phyloP scores from a whole-genome alignment of 2,113 vertebrate genomes.

The Daubentonia madagascariensis region DNA sequence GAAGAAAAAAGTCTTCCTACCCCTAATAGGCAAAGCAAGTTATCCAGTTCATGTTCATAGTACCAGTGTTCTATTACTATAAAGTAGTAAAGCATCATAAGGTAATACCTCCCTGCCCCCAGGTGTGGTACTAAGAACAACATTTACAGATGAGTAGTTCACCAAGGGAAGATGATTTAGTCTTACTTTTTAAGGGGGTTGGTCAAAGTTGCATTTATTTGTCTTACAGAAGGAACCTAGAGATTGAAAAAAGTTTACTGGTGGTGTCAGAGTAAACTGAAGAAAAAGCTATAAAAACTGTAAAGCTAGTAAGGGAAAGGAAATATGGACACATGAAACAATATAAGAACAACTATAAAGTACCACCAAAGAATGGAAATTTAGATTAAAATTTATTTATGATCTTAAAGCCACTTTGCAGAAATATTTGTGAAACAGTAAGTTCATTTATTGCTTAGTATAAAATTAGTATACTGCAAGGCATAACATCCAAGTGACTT shows the following conservation, averaged over 20 bases:
- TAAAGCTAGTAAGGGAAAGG: not conserved
- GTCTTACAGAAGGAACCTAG: not conserved
- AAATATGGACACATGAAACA: not conserved
- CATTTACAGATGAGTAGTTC: not conserved
- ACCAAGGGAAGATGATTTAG: not conserved
- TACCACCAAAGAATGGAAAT: not conserved
- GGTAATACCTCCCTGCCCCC: rapidly evolving
- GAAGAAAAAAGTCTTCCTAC: not conserved
- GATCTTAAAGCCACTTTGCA: not conserved
- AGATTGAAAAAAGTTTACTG: not conserved
- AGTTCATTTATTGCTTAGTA: not conserved
- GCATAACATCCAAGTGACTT: not conserved
- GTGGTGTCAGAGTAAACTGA: not conserved
- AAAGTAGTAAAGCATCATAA: not conserved
- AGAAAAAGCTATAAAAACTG: too few species aligned
- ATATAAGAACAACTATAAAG: not conserved
- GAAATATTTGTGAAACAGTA: constrained; percentile 20
- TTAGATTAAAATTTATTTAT: not conserved
- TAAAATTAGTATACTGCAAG: not conserved
- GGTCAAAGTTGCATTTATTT: constrained; percentile 9
- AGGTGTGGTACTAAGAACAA: not conserved
- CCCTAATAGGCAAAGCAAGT: not conserved
- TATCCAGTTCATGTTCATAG: not conserved
- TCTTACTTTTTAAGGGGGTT: not conserved
- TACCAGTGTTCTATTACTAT: not conserved